Conservation (phyloP, 92 coral and sea anemone species). For the Phenganax marumi region DNA sequence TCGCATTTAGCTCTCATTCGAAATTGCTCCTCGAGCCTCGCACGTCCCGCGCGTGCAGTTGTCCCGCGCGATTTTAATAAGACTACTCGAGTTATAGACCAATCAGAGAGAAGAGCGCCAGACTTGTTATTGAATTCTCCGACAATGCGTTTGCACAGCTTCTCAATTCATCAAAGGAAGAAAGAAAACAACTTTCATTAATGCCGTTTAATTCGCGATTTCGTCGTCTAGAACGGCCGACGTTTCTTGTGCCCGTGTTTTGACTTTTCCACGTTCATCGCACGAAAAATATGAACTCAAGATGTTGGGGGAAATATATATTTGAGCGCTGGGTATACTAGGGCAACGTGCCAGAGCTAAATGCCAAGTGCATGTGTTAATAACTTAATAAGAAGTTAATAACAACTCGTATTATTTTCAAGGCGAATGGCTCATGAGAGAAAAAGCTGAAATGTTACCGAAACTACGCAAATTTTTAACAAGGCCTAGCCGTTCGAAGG, state of each 20-base stretch:
- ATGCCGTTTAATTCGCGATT: constrained; percentile 6
- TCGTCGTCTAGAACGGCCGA: not conserved
- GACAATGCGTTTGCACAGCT: constrained; percentile 21
- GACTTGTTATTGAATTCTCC: constrained; percentile 47
- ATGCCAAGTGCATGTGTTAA: not conserved
- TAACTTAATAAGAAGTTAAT: not conserved
- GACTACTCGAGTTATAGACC: not conserved
- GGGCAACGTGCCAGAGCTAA: not conserved
- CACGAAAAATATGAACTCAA: not conserved
- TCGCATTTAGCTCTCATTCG: not conserved
- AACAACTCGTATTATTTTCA: not conserved
- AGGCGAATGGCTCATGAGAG: constrained; percentile 12
- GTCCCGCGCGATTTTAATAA: constrained; percentile 32
- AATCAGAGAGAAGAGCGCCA: constrained; percentile 42
- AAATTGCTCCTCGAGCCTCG: not conserved
- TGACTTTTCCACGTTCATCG: not conserved
- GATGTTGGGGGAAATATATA: not conserved
- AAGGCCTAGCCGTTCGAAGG: constrained; percentile 11
- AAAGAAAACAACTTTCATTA: constrained; percentile 24
- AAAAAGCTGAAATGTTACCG: constrained; percentile 36
- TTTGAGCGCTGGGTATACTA: not conserved
- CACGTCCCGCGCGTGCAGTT: not conserved
- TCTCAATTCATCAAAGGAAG: not conserved
- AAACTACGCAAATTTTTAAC: constrained; percentile 34
- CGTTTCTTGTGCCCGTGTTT: not conserved